A percentile compares a stretch with the other conserved stretches of the same genome.
These are phyloP conservation scores for Lordiphosa mommai DNA, from an alignment of 1,140 invertebrate genomes.

Conservation along the genomic window DNA sequence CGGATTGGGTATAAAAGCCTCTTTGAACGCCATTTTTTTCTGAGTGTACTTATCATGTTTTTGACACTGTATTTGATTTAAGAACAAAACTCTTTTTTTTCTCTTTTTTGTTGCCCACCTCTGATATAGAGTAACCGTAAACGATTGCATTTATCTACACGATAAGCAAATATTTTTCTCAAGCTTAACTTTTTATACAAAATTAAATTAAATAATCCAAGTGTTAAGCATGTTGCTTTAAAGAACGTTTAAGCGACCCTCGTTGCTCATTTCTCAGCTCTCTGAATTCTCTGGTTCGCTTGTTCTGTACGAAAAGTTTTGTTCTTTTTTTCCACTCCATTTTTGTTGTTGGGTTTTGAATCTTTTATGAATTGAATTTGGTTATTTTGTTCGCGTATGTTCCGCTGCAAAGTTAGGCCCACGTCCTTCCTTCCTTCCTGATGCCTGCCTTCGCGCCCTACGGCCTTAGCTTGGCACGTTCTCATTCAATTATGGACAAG, in stretches of 20 bases:
- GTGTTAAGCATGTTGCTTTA: too few relatives aligned
- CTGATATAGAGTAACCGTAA: too few relatives aligned
- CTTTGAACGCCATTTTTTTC: too few relatives aligned
- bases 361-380: constrained; percentile 77
- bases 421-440: constrained; percentile 14
- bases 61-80: too few relatives aligned
- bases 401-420: constrained; percentile 58
- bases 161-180: too few relatives aligned
- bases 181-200: too few relatives aligned
- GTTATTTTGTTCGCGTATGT: constrained; percentile 75
- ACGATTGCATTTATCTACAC: too few relatives aligned
- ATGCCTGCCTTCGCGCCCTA: constrained; percentile 3
- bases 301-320: constrained; percentile 12
- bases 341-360: constrained; percentile 63
- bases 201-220: too few relatives aligned
- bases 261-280: constrained; percentile 20
- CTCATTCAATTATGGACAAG: constrained; percentile 69
- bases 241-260: not conserved
- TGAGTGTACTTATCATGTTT: too few relatives aligned
- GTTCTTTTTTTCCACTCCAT: constrained; percentile 10
- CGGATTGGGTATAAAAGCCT: too few relatives aligned
- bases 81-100: too few relatives aligned
- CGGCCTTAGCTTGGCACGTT: constrained; percentile 49
- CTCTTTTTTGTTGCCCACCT: too few relatives aligned
- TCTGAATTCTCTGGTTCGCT: constrained; percentile 21